phyloP scores from a whole-genome alignment of 2,888 invertebrate genomes.

The Pharmacophagus antenor region DNA sequence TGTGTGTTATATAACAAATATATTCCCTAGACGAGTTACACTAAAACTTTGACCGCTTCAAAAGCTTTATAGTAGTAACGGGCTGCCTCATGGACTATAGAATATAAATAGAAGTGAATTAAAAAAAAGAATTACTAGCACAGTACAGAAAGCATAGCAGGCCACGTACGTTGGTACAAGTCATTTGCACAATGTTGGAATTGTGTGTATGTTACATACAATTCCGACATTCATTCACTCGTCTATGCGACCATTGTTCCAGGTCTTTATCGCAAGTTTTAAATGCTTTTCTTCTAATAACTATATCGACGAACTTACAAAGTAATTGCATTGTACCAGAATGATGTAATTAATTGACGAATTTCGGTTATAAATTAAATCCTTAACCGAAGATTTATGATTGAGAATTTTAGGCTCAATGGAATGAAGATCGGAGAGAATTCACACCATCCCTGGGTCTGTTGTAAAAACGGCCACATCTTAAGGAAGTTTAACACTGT shows the following conservation, averaged over 20 bases:
- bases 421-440: too few species aligned
- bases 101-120: not conserved
- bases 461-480: too few species aligned
- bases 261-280: not conserved
- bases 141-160: not conserved
- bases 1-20: too few species aligned
- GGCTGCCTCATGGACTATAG: not conserved
- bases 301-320: not conserved
- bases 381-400: too few species aligned
- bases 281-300: not conserved
- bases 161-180: not conserved
- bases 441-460: too few species aligned
- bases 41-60: not conserved
- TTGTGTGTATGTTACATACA: conserved; percentile 2
- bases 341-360: too few species aligned
- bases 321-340: too few species aligned
- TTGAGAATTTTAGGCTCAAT: too few species aligned
- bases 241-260: not conserved
- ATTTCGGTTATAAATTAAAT: too few species aligned
- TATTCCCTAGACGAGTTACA: not conserved
- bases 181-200: not conserved
- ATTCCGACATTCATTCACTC: not conserved
- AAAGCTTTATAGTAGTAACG: not conserved
- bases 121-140: not conserved
- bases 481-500: too few species aligned